A percentile compares a stretch with the other conserved stretches of the same genome.
Evolutionary conservation across 1,140 invertebrate genomes (phyloP).

Genomic region (Formica exsecta): DNA sequence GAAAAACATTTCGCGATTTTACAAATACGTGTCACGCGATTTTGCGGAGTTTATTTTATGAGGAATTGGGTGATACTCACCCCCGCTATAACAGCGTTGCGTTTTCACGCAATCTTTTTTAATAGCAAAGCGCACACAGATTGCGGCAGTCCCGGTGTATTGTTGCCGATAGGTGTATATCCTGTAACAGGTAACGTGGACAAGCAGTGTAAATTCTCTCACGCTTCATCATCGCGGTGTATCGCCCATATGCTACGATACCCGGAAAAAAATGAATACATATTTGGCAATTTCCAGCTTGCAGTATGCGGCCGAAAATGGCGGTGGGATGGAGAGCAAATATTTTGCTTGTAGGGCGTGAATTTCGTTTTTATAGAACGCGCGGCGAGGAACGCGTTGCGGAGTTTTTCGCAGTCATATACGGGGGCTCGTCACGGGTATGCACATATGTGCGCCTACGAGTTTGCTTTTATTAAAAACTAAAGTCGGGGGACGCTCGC

Average conservation of each 20-base stretch:
- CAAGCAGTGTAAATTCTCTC: conserved; percentile 63
- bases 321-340: conserved; percentile 60
- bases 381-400: conserved; percentile 8
- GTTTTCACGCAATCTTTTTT: conserved; percentile 52
- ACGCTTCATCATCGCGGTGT: conserved; percentile 56
- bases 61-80: conserved; percentile 31
- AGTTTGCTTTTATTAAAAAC: conserved; percentile 60
- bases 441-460: conserved; percentile 45
- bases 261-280: conserved; percentile 55
- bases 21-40: conserved; percentile 19
- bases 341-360: conserved; percentile 61
- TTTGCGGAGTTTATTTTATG: background rate
- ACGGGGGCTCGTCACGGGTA: conserved; percentile 39
- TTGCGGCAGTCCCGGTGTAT: background rate
- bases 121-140: conserved; percentile 39
- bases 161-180: conserved; percentile 25
- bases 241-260: conserved; percentile 52
- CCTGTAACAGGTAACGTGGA: conserved; percentile 48
- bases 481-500: conserved; percentile 40
- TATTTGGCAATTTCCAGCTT: conserved; percentile 61
- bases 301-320: conserved; percentile 53
- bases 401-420: conserved; percentile 50
- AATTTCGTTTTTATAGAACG: conserved; percentile 55
- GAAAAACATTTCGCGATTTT: background rate
- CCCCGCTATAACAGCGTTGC: conserved; percentile 18